These are phyloP conservation scores for Lanius collurio DNA, from an alignment of 2,113 vertebrate genomes.

Conservation along the genomic window DNA sequence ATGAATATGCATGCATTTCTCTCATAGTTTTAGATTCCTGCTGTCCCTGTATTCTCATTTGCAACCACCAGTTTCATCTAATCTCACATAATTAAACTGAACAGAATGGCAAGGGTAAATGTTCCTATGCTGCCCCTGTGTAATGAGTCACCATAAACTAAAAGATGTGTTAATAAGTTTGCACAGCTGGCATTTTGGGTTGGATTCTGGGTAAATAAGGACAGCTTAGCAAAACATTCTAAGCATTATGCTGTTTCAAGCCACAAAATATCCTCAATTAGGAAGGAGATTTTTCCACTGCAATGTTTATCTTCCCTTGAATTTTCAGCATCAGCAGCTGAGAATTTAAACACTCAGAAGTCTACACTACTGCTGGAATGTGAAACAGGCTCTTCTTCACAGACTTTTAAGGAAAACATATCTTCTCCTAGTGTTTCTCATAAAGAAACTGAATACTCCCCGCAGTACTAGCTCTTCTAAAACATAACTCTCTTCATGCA, in stretches of 20 bases:
- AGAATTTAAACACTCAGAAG: not conserved
- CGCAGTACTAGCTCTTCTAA: not conserved
- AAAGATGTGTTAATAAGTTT: constrained; percentile 38
- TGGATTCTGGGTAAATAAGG: constrained; percentile 11
- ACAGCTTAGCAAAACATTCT: not conserved
- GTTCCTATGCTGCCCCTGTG: not conserved
- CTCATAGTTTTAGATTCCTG: not conserved
- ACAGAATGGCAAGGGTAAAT: constrained; percentile 18
- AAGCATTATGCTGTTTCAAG: not conserved
- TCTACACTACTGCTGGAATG: not conserved
- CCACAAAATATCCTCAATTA: not conserved
- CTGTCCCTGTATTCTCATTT: not conserved
- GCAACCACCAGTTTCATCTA: not conserved
- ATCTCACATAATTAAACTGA: constrained; percentile 35
- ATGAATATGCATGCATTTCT: not conserved
- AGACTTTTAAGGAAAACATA: not conserved
- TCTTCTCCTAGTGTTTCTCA: not conserved
- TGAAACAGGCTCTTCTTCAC: not conserved
- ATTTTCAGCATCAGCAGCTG: not conserved
- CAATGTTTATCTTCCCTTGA: not conserved
- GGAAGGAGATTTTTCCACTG: not conserved
- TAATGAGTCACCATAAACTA: constrained; percentile 44
- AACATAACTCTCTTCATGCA: not conserved
- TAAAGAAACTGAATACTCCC: not conserved
- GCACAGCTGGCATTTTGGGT: constrained; percentile 30